phyloP scores from a whole-genome alignment of 2,888 invertebrate genomes.

The Diogma glabrata region DNA sequence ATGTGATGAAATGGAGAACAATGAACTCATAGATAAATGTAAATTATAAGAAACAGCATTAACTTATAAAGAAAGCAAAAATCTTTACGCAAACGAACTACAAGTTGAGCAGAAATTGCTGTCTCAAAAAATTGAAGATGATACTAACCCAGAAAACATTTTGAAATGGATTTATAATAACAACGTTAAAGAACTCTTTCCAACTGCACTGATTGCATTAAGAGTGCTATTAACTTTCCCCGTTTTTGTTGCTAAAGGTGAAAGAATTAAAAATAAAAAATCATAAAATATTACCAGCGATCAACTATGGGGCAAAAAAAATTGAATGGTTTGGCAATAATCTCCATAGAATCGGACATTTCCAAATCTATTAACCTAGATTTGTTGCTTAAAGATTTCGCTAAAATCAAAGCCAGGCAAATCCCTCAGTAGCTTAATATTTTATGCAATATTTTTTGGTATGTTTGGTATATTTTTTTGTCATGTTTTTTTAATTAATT shows the following conservation, averaged over 20 bases:
- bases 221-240: constrained; percentile 5
- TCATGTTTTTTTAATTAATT: too few relatives aligned
- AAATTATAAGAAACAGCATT: too few relatives aligned
- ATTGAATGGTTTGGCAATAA: constrained; percentile 7
- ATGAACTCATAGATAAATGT: too few relatives aligned
- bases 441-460: too few relatives aligned
- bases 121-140: neutral
- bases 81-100: constrained; percentile 8
- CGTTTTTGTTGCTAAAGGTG: constrained; percentile 1
- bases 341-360: too few relatives aligned
- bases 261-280: constrained; percentile 1
- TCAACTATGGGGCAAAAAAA: constrained; percentile 10
- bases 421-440: too few relatives aligned
- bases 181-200: too few relatives aligned
- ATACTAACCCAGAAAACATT: neutral
- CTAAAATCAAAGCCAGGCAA: constrained; percentile 11
- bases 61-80: constrained; percentile 10
- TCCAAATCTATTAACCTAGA: neutral
- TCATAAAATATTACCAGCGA: constrained; percentile 9
- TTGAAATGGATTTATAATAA: neutral
- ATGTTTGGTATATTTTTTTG: too few relatives aligned
- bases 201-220: neutral
- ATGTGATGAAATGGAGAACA: too few relatives aligned
- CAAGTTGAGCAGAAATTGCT: constrained; percentile 9
- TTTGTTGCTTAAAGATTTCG: neutral